These are phyloP conservation scores for Drosophila tripunctata DNA, from an alignment of 2,888 invertebrate genomes.

Conservation along the genomic window DNA sequence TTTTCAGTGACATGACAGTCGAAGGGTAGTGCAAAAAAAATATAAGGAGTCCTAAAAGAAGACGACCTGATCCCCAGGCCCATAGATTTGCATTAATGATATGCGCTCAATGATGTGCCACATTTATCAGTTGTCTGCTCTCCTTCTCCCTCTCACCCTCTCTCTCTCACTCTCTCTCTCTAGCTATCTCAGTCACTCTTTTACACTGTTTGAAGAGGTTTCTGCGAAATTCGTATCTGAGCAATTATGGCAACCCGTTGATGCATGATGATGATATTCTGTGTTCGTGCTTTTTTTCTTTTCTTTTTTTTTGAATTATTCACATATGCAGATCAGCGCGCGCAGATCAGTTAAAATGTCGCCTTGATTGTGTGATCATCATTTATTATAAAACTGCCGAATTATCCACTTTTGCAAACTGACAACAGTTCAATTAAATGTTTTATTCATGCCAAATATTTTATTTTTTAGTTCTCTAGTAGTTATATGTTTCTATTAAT, in stretches of 20 bases:
- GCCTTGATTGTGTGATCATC: conserved; percentile 43
- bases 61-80: conserved; percentile 30
- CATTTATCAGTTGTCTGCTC: conserved; percentile 42
- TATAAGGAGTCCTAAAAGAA: conserved; percentile 1
- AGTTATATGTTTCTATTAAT: background rate
- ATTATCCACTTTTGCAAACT: background rate
- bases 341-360: background rate
- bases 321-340: conserved; percentile 34
- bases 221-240: conserved; percentile 29
- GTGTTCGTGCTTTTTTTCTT: conserved; percentile 8
- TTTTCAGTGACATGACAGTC: conserved; percentile 69
- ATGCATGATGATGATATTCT: conserved; percentile 39
- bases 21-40: conserved; percentile 55
- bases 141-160: background rate
- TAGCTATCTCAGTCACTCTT: background rate
- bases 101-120: conserved; percentile 64
- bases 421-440: conserved; percentile 8
- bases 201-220: background rate
- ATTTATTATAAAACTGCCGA: background rate
- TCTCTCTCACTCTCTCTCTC: background rate
- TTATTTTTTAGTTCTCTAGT: background rate
- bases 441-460: background rate
- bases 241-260: conserved; percentile 43
- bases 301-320: background rate
- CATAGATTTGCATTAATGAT: conserved; percentile 75